Percentiles rank a stretch among this genome's conserved stretches.
Evolutionary conservation across 37 sponge, comb jelly and placozoan genomes (phyloP).

Genomic region (Haliclona indistincta): DNA sequence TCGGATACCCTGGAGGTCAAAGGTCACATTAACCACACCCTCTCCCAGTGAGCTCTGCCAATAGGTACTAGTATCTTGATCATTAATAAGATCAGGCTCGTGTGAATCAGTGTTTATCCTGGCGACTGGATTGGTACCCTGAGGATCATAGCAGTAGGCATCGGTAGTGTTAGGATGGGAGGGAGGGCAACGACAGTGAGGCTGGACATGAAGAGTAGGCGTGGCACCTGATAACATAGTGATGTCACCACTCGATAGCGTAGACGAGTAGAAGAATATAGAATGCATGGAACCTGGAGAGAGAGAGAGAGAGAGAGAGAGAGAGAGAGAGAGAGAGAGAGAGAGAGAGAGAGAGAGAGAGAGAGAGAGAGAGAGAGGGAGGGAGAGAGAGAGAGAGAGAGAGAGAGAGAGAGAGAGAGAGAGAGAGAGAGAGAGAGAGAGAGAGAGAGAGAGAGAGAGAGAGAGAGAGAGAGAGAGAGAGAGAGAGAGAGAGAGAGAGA

Average conservation of each 20-base stretch:
- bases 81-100: constrained; percentile 36
- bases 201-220: constrained; percentile 27
- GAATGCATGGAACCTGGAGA: constrained; percentile 60
- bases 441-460: too few species aligned
- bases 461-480: too few species aligned
- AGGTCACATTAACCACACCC: constrained; percentile 54
- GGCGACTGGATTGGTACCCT: constrained; percentile 10
- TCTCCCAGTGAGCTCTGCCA: constrained; percentile 68
- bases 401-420: too few species aligned
- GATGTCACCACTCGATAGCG: constrained; percentile 55
- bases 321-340: background rate
- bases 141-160: constrained; percentile 20
- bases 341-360: background rate
- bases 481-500: too few species aligned
- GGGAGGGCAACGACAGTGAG: constrained; percentile 67
- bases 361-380: background rate
- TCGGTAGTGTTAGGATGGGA: constrained; percentile 43
- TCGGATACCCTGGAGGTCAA: constrained; percentile 46
- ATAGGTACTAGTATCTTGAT: constrained; percentile 50
- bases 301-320: background rate
- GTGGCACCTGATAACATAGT: constrained; percentile 14
- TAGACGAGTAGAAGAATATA: constrained; percentile 35
- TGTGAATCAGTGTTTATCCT: constrained; percentile 49
- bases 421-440: too few species aligned
- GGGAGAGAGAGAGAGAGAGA: too few species aligned